A percentile compares a stretch with the other conserved stretches of the same genome.
Conservation (phyloP, 2,888 invertebrate species). For the Branchellion lobata region DNA sequence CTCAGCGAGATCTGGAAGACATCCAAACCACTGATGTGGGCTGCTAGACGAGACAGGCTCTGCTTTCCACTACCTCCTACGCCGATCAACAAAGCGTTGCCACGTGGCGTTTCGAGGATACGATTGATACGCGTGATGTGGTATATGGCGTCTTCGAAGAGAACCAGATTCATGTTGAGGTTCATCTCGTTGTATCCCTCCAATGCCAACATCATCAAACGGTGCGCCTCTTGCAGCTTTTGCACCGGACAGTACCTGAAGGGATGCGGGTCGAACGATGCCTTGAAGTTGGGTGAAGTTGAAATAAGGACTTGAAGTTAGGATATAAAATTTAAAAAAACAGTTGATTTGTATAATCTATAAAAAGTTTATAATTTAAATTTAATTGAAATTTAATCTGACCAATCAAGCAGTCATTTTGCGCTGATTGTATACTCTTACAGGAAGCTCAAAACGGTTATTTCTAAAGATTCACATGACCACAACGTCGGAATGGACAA, state of each 20-base stretch:
- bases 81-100: constrained; percentile 88
- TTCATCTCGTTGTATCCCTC: constrained; percentile 91
- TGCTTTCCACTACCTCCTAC: constrained; percentile 96
- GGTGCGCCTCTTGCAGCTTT: constrained; percentile 77
- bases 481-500: no score
- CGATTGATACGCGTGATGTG: constrained; percentile 86
- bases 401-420: no score
- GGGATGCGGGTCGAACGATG: no score
- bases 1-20: constrained; percentile 82
- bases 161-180: constrained; percentile 92
- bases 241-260: constrained; percentile 76
- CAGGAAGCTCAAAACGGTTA: no score
- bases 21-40: constrained; percentile 90
- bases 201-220: constrained; percentile 83
- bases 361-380: no score
- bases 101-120: constrained; percentile 89
- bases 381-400: no score
- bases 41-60: constrained; percentile 83
- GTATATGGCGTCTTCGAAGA: constrained; percentile 96
- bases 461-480: no score
- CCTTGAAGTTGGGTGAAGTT: no score
- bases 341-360: no score
- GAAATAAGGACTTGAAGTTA: no score
- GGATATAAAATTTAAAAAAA: no score
- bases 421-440: no score